Percentiles rank a stretch among this genome's conserved stretches.
Evolutionary conservation across 2,888 invertebrate species (phyloP).

Genomic region (Fissipunctia ypsillon): DNA sequence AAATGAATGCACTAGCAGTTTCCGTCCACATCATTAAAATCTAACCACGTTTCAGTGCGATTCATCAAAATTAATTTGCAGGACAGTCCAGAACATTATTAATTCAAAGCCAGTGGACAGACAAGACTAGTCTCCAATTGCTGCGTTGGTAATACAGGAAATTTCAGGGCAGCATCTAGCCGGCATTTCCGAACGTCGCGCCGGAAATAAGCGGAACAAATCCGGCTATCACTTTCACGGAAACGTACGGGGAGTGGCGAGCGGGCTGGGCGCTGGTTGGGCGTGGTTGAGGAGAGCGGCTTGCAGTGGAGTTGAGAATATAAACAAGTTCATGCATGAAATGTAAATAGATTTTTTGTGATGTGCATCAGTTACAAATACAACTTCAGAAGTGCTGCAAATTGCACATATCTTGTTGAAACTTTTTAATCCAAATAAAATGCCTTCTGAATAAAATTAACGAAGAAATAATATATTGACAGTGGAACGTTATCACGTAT

Average conservation of each 20-base stretch:
- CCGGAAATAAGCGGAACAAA: constrained; percentile 77
- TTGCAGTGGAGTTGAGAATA: neutral
- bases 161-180: constrained; percentile 68
- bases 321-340: too few species aligned
- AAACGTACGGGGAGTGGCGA: constrained; percentile 48
- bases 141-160: constrained; percentile 68
- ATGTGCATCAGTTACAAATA: too few species aligned
- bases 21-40: constrained; percentile 20
- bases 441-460: too few species aligned
- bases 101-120: constrained; percentile 64
- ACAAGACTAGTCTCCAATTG: constrained; percentile 61
- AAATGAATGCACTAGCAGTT: too few species aligned
- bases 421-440: too few species aligned
- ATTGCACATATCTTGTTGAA: too few species aligned
- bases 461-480: too few species aligned
- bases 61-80: constrained; percentile 45
- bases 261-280: constrained; percentile 2
- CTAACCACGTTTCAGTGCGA: constrained; percentile 16
- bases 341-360: too few species aligned
- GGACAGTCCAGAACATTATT: constrained; percentile 50
- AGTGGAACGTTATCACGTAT: too few species aligned
- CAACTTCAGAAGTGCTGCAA: too few species aligned
- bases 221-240: constrained; percentile 70
- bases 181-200: constrained; percentile 69
- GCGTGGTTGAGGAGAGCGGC: neutral